Percentiles rank a stretch among this genome's conserved stretches.
phyloP scores from a whole-genome alignment of 2,797 vertebrate genomes.

The Gobionotothen gibberifrons region DNA sequence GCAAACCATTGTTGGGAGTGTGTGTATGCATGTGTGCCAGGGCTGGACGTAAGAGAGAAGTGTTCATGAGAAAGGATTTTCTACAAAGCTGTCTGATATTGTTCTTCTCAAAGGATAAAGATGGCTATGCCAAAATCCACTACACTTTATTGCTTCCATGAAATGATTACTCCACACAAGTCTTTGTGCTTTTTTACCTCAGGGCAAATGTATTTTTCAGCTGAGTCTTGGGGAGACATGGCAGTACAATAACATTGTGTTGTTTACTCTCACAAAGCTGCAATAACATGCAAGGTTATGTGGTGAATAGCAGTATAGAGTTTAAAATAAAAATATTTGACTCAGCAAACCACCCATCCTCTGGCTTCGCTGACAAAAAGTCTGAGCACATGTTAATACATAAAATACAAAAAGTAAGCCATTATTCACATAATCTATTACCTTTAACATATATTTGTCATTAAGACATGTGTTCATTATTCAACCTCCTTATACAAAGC shows the following conservation, averaged over 20 bases:
- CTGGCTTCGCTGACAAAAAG: slow-evolving; percentile 18
- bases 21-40: slow-evolving; percentile 27
- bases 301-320: slow-evolving; percentile 23
- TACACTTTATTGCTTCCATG: slow-evolving; percentile 73
- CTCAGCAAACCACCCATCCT: slow-evolving; percentile 28
- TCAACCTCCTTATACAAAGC: background rate
- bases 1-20: slow-evolving; percentile 10
- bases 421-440: background rate
- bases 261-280: slow-evolving; percentile 60
- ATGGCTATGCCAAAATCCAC: slow-evolving; percentile 59
- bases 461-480: background rate
- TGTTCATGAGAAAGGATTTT: slow-evolving; percentile 59
- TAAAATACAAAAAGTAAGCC: background rate
- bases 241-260: slow-evolving; percentile 26
- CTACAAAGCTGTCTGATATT: slow-evolving; percentile 64
- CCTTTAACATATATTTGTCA: background rate
- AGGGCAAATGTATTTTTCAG: slow-evolving; percentile 28
- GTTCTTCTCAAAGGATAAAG: slow-evolving; percentile 60
- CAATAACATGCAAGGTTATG: slow-evolving; percentile 49
- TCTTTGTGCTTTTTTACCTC: slow-evolving; percentile 23
- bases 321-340: slow-evolving; percentile 20
- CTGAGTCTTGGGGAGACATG: slow-evolving; percentile 37
- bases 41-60: slow-evolving; percentile 12
- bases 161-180: slow-evolving; percentile 35
- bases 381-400: slow-evolving; percentile 7